Percentiles rank a stretch among this genome's conserved stretches.
Conservation (phyloP, 2,888 invertebrate genomes). For the Thera obeliscata region DNA sequence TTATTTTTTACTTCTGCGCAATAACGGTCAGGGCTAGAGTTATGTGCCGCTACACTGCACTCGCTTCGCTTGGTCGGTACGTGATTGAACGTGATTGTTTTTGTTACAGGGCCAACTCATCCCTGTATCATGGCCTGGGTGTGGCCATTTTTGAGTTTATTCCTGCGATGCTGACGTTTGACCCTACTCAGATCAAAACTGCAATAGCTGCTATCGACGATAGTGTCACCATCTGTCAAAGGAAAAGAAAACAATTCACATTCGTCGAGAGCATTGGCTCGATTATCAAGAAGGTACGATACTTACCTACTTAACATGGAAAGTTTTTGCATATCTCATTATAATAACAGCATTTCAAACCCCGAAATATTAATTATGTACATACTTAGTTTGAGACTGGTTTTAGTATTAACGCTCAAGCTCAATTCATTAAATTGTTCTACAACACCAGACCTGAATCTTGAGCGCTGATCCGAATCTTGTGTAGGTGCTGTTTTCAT, state of each 20-base stretch:
- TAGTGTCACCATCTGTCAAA: constrained; percentile 91
- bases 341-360: constrained; percentile 5
- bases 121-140: constrained; percentile 97
- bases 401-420: not conserved
- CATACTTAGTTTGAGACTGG: not conserved
- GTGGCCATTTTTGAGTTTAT: constrained; percentile 94
- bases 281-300: constrained; percentile 85
- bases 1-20: too few relatives aligned
- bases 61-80: too few relatives aligned
- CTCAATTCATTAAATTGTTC: not conserved
- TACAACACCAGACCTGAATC: not conserved
- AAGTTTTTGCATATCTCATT: constrained; percentile 7
- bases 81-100: not conserved
- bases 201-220: constrained; percentile 91
- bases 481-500: not conserved
- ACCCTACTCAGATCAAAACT: constrained; percentile 89
- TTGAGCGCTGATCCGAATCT: too few relatives aligned
- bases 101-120: constrained; percentile 87
- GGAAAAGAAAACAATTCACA: constrained; percentile 87
- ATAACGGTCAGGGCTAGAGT: too few relatives aligned
- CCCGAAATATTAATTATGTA: not conserved
- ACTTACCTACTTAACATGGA: not conserved
- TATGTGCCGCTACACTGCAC: too few relatives aligned
- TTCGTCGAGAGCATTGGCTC: constrained; percentile 93
- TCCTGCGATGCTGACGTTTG: constrained; percentile 97